Conservation (phyloP, 2,797 vertebrate species). For the Adelosebastes latens region DNA sequence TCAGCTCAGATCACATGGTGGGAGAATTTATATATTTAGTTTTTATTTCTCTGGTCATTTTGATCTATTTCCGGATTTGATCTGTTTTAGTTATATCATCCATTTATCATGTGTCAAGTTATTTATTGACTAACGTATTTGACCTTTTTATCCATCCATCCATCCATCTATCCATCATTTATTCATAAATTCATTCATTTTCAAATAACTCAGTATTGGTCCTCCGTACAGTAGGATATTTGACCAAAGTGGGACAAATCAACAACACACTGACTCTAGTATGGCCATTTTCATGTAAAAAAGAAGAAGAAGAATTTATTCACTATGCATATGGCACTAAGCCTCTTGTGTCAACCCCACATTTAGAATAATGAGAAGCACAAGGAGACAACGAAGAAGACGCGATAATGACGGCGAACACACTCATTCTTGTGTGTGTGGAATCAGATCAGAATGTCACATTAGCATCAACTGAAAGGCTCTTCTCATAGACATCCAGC, state of each 20-base stretch:
- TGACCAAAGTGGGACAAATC: neutral
- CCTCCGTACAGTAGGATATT: neutral
- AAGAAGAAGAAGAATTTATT: no score
- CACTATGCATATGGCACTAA: neutral
- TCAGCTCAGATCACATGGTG: neutral
- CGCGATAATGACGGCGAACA: neutral
- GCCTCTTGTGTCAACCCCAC: neutral
- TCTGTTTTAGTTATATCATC: neutral
- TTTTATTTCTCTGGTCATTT: neutral
- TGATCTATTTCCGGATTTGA: neutral
- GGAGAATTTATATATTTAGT: neutral
- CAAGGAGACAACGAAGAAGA: neutral
- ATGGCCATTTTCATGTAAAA: neutral
- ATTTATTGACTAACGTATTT: neutral
- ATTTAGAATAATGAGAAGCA: neutral
- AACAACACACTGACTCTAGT: neutral
- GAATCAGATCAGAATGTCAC: slow-evolving; percentile 45
- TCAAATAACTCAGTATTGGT: neutral
- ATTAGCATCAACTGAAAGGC: slow-evolving; percentile 50
- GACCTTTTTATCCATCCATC: no score
- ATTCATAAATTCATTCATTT: neutral
- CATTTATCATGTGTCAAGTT: neutral
- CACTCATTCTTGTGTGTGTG: neutral
- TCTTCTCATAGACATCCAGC: neutral
- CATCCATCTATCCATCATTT: neutral